These are phyloP conservation scores for Acleris laterana DNA, from an alignment of 2,888 invertebrate species.

Conservation along the genomic window DNA sequence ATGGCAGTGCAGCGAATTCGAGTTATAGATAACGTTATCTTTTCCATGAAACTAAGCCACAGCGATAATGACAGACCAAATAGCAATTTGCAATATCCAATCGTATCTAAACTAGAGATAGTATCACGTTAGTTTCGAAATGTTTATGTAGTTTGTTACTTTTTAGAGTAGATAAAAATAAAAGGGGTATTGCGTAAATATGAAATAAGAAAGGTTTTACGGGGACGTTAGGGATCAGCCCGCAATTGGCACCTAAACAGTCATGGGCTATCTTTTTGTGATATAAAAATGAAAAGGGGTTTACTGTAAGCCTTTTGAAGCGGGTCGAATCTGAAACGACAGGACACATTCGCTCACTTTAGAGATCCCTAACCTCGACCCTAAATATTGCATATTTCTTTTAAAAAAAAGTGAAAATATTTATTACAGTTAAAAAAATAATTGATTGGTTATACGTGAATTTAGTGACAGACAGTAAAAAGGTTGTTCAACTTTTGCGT, in stretches of 20 bases:
- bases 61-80: slow-evolving; percentile 65
- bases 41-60: slow-evolving; percentile 72
- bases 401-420: too few relatives aligned
- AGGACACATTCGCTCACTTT: slow-evolving; percentile 74
- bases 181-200: slow-evolving; percentile 20
- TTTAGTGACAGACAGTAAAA: too few relatives aligned
- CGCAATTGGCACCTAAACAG: slow-evolving; percentile 78
- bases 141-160: not conserved
- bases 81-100: slow-evolving; percentile 73
- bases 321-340: slow-evolving; percentile 82
- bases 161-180: not conserved
- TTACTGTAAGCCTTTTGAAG: slow-evolving; percentile 79
- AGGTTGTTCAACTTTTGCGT: too few relatives aligned
- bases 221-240: slow-evolving; percentile 66
- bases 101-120: slow-evolving; percentile 20
- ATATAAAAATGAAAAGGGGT: slow-evolving; percentile 81
- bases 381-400: too few relatives aligned
- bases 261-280: slow-evolving; percentile 76
- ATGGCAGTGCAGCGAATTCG: slow-evolving; percentile 53
- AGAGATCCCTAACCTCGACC: slow-evolving; percentile 41
- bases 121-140: slow-evolving; percentile 8
- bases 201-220: slow-evolving; percentile 46
- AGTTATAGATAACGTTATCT: slow-evolving; percentile 70
- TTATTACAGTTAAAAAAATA: too few relatives aligned
- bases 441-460: too few relatives aligned